Conservation (phyloP, 2,113 vertebrate species). For the Poeciliopsis prolifica region DNA sequence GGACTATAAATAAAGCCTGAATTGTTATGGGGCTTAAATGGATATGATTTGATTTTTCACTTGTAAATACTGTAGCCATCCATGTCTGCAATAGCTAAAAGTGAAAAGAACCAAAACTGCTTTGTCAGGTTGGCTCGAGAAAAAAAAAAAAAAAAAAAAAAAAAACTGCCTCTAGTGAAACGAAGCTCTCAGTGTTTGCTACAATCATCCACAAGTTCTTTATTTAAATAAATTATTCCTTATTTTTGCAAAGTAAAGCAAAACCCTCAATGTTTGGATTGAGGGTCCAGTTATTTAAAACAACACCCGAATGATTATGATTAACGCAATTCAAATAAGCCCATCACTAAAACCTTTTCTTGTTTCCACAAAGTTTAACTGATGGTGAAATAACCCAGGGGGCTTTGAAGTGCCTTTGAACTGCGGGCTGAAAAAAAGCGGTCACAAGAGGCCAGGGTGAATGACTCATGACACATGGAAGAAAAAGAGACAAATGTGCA, state of each 20-base stretch:
- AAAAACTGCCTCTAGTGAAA: conserved; percentile 4
- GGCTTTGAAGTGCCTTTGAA: conserved; percentile 54
- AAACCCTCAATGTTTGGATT: not conserved
- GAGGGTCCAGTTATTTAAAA: not conserved
- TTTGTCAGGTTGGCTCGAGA: no score
- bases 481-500: conserved; percentile 37
- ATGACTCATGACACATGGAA: conserved; percentile 51
- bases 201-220: not conserved
- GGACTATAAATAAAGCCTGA: not conserved
- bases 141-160: not conserved
- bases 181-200: not conserved
- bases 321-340: not conserved
- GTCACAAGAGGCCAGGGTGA: conserved; percentile 48
- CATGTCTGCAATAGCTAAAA: no score
- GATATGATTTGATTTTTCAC: no score
- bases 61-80: no score
- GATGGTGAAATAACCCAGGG: conserved; percentile 36
- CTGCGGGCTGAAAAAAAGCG: conserved; percentile 39
- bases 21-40: no score
- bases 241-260: no score
- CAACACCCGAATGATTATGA: not conserved
- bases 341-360: not conserved
- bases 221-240: not conserved
- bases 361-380: not conserved
- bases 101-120: no score